Base-by-base conservation (phyloP, 2,888 invertebrate genomes). In the Melinaea marsaeus region DNA sequence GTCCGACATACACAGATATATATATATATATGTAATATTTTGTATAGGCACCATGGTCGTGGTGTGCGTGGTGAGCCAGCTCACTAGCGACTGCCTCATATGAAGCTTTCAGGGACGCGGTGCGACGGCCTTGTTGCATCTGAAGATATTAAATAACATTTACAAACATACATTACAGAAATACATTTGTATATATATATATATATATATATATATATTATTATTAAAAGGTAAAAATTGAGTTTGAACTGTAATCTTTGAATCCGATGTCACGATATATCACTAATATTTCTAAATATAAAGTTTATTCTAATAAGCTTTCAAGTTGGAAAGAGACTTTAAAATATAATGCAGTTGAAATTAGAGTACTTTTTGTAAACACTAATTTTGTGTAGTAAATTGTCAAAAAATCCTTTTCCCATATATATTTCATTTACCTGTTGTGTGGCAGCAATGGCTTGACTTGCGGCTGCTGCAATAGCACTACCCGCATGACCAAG, bases 401-500 rank as follows among this genome's bases (percentile, higher is more conserved):
- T 37, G 37, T 6, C 5, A 22, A 22, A 22, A 22, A 22, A 22
- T 22, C 22, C 22, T 22, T 22, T 22, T 22, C 22, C 22, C 22
- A 42, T 37, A 37, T 37, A 42, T 42, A 42, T 42, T 42, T 7
- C 37, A 37, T 37, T 37, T 80, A 94, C 94, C 92, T 96, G 96
- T 77, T 98, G 98, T 2, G 99, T 98, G 1, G 98, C 98, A 4
- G 97, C 98, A 67, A 99, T 98, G 0, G 98, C 98, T 81, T 98
- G 98, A 33, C 97, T 97, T 0, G 98, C 98, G 0, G 98, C 98
- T 0, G 96, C 97, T 0, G 97, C 98, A 62, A 98, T 97, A 1
- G 98, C 97, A 75, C 95, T 91, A 11, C 96, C 96, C 0, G 96
- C 96, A 73, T 97, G 96, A 13, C 96, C 95, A 58, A 97, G 87